Evolutionary conservation across 1,140 invertebrate genomes (phyloP).

Genomic region (Micrasema longulum): DNA sequence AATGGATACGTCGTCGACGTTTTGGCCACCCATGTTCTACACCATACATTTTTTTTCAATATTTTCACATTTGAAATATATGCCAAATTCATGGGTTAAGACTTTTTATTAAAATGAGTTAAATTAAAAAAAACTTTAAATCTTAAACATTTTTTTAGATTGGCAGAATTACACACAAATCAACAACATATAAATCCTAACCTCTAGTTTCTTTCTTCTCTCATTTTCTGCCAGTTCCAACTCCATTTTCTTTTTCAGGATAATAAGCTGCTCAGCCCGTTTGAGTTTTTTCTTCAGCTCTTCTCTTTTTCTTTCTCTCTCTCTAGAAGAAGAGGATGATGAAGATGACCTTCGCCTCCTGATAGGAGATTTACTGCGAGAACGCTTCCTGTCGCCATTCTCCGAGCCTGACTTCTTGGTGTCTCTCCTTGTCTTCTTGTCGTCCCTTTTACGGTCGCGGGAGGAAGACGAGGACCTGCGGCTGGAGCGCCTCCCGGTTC

Average conservation of each 20-base stretch:
- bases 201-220: slow-evolving; percentile 57
- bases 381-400: background rate
- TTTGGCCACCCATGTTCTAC: no score
- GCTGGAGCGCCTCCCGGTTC: background rate
- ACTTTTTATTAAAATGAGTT: no score
- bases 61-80: no score
- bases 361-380: slow-evolving; percentile 24
- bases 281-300: slow-evolving; percentile 63
- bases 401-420: background rate
- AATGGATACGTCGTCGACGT: no score
- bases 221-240: slow-evolving; percentile 64
- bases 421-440: background rate
- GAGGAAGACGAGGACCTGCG: background rate
- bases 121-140: no score
- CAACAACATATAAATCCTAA: slow-evolving; percentile 26
- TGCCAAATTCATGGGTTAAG: no score
- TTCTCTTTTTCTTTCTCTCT: slow-evolving; percentile 50
- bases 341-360: slow-evolving; percentile 29
- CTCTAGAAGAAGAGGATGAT: slow-evolving; percentile 42
- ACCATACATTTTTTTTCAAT: no score
- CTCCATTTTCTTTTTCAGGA: slow-evolving; percentile 70
- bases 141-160: no score
- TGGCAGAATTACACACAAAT: no score
- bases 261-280: slow-evolving; percentile 63
- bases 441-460: background rate